phyloP scores from a whole-genome alignment of 1,140 invertebrate genomes.

The Hylyphantes graminicola region DNA sequence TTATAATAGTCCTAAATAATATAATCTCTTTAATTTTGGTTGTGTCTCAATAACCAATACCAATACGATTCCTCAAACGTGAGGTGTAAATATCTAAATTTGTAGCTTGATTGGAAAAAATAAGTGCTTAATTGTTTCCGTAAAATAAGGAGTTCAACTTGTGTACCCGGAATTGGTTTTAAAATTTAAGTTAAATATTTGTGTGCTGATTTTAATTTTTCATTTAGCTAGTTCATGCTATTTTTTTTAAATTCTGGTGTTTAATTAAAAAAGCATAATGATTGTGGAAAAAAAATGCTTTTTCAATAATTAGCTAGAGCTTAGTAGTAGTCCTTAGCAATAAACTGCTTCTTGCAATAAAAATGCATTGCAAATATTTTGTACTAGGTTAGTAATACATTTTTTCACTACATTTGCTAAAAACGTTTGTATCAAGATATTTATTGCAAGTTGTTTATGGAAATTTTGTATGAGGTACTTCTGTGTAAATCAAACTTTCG shows the following conservation, averaged over 20 bases:
- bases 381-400: slow-evolving; percentile 23
- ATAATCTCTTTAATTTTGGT: too few species aligned
- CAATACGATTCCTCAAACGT: too few species aligned
- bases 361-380: slow-evolving; percentile 37
- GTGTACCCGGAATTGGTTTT: neutral
- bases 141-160: neutral
- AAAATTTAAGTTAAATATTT: neutral
- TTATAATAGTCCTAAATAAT: too few species aligned
- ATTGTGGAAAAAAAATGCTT: neutral
- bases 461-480: slow-evolving; percentile 47
- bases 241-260: neutral
- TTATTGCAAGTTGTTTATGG: slow-evolving; percentile 44
- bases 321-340: slow-evolving; percentile 13
- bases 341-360: neutral
- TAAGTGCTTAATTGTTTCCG: neutral
- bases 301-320: slow-evolving; percentile 8
- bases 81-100: too few species aligned
- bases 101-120: neutral
- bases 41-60: too few species aligned
- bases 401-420: slow-evolving; percentile 32
- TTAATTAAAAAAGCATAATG: neutral
- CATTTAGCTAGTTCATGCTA: neutral
- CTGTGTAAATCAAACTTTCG: slow-evolving; percentile 46
- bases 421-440: slow-evolving; percentile 50
- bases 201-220: neutral